phyloP scores from a whole-genome alignment of 1,140 invertebrate species.

The Zaprionus ghesquierei region DNA sequence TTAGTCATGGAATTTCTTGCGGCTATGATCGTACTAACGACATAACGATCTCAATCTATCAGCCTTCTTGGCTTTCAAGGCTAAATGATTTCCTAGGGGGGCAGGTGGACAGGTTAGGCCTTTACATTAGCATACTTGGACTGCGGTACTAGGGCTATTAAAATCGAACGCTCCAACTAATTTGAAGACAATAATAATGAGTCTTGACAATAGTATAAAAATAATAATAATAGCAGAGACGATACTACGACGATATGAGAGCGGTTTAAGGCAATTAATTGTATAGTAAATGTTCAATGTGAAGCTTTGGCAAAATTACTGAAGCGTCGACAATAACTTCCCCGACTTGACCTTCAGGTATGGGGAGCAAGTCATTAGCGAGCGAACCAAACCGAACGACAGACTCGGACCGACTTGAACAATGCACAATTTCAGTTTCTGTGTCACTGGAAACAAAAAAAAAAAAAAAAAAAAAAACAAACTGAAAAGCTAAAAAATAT shows the following conservation, averaged over 20 bases:
- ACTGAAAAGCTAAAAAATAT: slow-evolving; percentile 1
- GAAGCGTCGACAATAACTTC: slow-evolving; percentile 59
- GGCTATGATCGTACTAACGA: slow-evolving; percentile 16
- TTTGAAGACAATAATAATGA: slow-evolving; percentile 51
- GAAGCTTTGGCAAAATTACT: slow-evolving; percentile 55
- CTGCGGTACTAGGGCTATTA: slow-evolving; percentile 37
- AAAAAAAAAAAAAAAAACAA: slow-evolving; percentile 5
- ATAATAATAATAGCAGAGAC: slow-evolving; percentile 18
- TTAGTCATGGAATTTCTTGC: slow-evolving; percentile 44
- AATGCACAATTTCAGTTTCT: slow-evolving; percentile 67
- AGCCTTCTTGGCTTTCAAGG: not conserved
- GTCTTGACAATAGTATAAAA: slow-evolving; percentile 40
- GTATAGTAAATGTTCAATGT: slow-evolving; percentile 56
- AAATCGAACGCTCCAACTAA: slow-evolving; percentile 62
- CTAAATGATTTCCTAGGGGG: not conserved
- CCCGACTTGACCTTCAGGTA: slow-evolving; percentile 60
- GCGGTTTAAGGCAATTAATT: slow-evolving; percentile 53
- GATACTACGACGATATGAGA: slow-evolving; percentile 30
- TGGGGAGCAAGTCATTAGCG: slow-evolving; percentile 55
- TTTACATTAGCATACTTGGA: slow-evolving; percentile 43
- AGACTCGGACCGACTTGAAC: slow-evolving; percentile 42
- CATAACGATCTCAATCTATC: slow-evolving; percentile 6
- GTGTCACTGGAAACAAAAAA: slow-evolving; percentile 56
- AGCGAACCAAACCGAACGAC: slow-evolving; percentile 28
- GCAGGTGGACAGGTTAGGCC: not conserved